Conservation (phyloP, 1,140 invertebrate genomes). For the Sipha flava region DNA sequence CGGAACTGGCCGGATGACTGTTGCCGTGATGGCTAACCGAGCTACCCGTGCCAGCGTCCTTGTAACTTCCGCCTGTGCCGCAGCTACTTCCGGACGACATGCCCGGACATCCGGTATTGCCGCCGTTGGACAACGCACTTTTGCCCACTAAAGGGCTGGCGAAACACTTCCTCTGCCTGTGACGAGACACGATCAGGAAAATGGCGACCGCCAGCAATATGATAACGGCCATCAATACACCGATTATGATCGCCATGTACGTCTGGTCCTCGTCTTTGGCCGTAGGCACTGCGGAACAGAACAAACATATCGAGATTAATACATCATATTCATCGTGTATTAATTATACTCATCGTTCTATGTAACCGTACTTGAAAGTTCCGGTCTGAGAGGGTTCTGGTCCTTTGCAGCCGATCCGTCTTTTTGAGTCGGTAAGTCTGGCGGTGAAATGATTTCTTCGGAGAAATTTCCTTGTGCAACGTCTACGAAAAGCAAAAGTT, state of each 20-base stretch:
- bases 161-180: constrained; percentile 68
- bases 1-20: constrained; percentile 42
- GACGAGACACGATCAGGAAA: constrained; percentile 66
- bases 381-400: neutral
- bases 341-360: neutral
- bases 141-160: constrained; percentile 62
- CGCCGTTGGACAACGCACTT: constrained; percentile 36
- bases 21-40: constrained; percentile 34
- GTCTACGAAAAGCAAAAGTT: constrained; percentile 45
- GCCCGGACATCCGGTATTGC: constrained; percentile 41
- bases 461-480: constrained; percentile 66
- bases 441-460: constrained; percentile 48
- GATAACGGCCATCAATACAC: constrained; percentile 67
- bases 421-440: constrained; percentile 44
- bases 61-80: constrained; percentile 45
- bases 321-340: neutral
- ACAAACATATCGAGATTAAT: neutral
- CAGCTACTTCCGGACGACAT: constrained; percentile 47
- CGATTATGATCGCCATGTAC: constrained; percentile 73
- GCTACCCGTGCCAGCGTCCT: constrained; percentile 40
- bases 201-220: constrained; percentile 63
- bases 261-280: constrained; percentile 62
- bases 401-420: constrained; percentile 39
- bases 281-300: constrained; percentile 48
- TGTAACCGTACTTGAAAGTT: neutral